phyloP scores from a whole-genome alignment of 2,797 vertebrate genomes.

The Jordanella pulchra region DNA sequence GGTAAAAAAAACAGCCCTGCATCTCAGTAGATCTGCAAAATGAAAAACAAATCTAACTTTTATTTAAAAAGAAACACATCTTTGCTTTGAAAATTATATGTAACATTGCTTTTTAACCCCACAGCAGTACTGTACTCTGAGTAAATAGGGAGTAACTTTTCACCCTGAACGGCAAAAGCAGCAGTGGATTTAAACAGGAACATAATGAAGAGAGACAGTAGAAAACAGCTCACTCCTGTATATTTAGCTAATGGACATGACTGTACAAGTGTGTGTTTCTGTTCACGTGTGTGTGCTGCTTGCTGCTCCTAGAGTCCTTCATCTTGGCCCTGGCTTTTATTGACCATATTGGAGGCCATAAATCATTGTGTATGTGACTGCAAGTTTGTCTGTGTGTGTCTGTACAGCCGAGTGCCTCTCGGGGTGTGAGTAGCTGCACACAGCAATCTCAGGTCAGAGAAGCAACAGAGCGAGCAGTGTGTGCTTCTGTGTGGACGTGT shows the following conservation, averaged over 20 bases:
- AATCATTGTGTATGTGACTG: constrained; percentile 68
- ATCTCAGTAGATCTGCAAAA: neutral
- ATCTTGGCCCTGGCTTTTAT: constrained; percentile 72
- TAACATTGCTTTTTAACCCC: neutral
- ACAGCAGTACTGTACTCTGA: neutral
- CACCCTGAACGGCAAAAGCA: neutral
- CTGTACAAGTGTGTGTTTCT: constrained; percentile 22
- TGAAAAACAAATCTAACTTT: neutral
- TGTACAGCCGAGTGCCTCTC: constrained; percentile 54
- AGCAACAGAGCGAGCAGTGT: constrained; percentile 43
- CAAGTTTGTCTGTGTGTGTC: constrained; percentile 31
- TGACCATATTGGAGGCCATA: constrained; percentile 76
- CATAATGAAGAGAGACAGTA: constrained; percentile 61
- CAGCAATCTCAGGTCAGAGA: constrained; percentile 70
- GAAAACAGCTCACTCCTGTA: constrained; percentile 31
- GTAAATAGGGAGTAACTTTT: neutral
- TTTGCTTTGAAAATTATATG: neutral
- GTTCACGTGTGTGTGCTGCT: constrained; percentile 37
- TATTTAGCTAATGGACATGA: constrained; percentile 61
- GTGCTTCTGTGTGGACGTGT: constrained; percentile 19
- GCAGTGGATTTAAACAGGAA: constrained; percentile 22
- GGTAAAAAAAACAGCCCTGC: no score
- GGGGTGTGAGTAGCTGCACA: constrained; percentile 58
- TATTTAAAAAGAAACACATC: neutral
- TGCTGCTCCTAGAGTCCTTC: constrained; percentile 57